Evolutionary conservation across 2,888 invertebrate species (phyloP).

Genomic region (Petrolisthes cinctipes): DNA sequence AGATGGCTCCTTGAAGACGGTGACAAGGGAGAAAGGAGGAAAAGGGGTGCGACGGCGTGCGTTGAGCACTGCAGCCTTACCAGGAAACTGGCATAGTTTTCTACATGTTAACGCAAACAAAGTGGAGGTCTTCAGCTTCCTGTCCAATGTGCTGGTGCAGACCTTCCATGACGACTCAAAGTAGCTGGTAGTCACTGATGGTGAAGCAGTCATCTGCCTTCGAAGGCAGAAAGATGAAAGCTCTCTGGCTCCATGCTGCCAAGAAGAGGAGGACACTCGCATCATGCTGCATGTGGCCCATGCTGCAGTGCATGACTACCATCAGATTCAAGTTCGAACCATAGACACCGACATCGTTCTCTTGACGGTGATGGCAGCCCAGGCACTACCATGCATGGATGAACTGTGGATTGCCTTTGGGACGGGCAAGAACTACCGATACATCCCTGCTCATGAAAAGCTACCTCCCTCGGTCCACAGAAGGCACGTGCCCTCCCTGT

Average conservation of each 20-base stretch:
- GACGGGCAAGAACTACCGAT: conserved; percentile 9
- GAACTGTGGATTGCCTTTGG: conserved; percentile 14
- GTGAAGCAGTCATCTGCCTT: not conserved
- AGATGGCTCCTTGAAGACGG: not conserved
- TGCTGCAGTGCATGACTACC: not conserved
- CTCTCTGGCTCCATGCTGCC: not conserved
- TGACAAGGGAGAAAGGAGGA: not conserved
- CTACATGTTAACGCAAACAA: conserved; percentile 24
- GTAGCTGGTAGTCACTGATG: conserved; percentile 18
- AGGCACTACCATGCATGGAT: not conserved
- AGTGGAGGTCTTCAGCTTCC: conserved; percentile 23
- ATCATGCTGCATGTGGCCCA: not conserved
- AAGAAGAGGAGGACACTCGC: conserved; percentile 5
- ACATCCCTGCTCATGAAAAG: conserved; percentile 23
- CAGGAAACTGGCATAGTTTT: conserved; percentile 35
- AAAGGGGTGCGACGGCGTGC: not conserved
- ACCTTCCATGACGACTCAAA: not conserved
- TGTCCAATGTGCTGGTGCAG: conserved; percentile 32
- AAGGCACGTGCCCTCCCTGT: conserved; percentile 26
- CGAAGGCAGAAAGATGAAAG: not conserved
- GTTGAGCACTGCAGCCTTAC: conserved; percentile 2
- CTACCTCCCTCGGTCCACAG: not conserved
- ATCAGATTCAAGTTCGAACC: no score
- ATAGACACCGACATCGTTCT: no score
- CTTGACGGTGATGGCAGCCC: conserved; percentile 12